Percentiles rank a stretch among this genome's conserved stretches.
These are phyloP conservation scores for Mirounga angustirostris DNA, from an alignment of 2,113 vertebrate species.

Conservation along the genomic window DNA sequence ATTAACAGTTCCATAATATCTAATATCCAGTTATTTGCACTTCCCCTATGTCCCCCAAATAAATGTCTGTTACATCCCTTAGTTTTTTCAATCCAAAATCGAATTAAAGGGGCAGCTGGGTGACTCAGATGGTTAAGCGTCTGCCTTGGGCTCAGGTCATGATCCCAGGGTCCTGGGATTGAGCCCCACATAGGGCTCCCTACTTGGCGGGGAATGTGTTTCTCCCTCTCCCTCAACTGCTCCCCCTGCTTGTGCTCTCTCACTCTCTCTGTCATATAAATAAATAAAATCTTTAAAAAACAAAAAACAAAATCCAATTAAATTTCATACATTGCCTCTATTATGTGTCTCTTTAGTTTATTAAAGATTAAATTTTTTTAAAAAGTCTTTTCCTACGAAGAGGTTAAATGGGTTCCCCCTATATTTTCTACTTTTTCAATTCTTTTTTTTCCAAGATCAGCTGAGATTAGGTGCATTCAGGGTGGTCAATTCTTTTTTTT, in stretches of 20 bases:
- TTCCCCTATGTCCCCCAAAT: not conserved
- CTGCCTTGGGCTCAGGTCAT: no score
- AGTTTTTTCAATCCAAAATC: not conserved
- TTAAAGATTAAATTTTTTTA: conserved; percentile 2
- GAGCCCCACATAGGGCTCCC: no score
- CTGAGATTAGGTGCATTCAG: no score
- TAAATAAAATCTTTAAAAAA: no score
- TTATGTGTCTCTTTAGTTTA: not conserved
- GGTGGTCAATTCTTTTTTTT: not conserved
- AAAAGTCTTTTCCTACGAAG: not conserved
- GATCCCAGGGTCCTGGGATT: no score
- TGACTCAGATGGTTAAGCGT: no score
- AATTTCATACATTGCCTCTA: not conserved
- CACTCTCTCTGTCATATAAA: no score
- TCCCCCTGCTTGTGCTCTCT: no score
- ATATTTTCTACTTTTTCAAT: not conserved
- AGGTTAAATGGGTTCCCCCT: not conserved
- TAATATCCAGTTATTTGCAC: not conserved
- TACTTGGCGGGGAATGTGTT: no score
- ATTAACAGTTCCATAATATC: not conserved
- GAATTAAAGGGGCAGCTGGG: not conserved
- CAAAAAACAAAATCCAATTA: not conserved
- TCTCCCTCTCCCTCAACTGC: no score
- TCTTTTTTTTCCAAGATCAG: not conserved
- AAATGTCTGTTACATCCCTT: not conserved